phyloP scores from a whole-genome alignment of 1,140 invertebrate species.

The Polypedilum vanderplanki region DNA sequence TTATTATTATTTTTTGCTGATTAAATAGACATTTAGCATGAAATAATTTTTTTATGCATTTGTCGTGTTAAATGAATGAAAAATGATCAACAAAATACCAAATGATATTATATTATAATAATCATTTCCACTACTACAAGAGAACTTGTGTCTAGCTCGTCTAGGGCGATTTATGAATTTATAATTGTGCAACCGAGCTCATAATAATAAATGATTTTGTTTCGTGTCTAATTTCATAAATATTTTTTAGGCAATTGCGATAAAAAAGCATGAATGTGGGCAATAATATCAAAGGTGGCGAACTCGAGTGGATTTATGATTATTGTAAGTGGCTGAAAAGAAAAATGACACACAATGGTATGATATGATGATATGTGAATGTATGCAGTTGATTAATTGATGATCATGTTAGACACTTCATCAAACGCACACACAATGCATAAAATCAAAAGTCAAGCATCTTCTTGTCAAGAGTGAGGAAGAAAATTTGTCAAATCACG shows the following conservation, averaged over 20 bases:
- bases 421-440: not conserved
- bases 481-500: slow-evolving; percentile 12
- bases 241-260: not conserved
- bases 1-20: slow-evolving; percentile 4
- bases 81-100: slow-evolving; percentile 12
- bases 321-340: too few relatives aligned
- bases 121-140: too few relatives aligned
- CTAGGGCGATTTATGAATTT: slow-evolving; percentile 2
- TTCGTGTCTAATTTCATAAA: not conserved
- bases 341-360: too few relatives aligned
- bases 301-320: too few relatives aligned
- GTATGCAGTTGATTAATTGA: not conserved
- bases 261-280: not conserved
- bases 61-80: slow-evolving; percentile 18
- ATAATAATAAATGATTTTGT: slow-evolving; percentile 20
- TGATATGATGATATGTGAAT: too few relatives aligned
- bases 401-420: not conserved
- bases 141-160: not conserved
- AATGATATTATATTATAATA: slow-evolving; percentile 19
- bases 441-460: not conserved
- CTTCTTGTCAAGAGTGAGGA: not conserved
- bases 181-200: slow-evolving; percentile 11
- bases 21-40: slow-evolving; percentile 29
- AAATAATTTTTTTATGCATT: slow-evolving; percentile 22
- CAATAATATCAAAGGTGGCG: too few relatives aligned